Evolutionary conservation across 2,113 vertebrate genomes (phyloP).

Genomic region (Opisthocomus hoazin): DNA sequence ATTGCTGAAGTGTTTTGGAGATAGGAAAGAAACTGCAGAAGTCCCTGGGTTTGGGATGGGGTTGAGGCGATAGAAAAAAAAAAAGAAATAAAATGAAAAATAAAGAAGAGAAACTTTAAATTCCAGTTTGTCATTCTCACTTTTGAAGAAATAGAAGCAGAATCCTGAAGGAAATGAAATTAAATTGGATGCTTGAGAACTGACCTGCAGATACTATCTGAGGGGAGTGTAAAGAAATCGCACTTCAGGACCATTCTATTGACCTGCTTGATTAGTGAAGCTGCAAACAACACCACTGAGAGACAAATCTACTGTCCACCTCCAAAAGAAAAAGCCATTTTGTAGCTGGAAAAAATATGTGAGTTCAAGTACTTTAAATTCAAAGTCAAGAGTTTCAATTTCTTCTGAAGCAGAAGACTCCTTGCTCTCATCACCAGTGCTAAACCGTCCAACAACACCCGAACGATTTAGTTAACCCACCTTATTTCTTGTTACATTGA

Average conservation of each 20-base stretch:
- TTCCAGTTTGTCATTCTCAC: background rate
- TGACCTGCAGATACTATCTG: background rate
- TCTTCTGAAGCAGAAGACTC: background rate
- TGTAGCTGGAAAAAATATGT: background rate
- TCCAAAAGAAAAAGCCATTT: background rate
- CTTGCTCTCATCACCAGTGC: background rate
- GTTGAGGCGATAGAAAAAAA: rapidly evolving
- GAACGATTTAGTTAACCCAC: background rate
- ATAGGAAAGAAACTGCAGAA: background rate
- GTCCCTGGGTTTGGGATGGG: background rate
- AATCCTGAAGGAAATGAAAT: background rate
- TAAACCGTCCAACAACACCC: rapidly evolving
- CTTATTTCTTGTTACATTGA: background rate
- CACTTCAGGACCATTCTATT: background rate
- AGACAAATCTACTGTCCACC: background rate
- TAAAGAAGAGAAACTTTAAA: background rate
- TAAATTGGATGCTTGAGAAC: background rate
- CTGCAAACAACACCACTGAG: background rate
- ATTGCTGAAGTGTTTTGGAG: background rate
- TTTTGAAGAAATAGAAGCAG: background rate
- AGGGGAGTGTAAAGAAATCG: background rate
- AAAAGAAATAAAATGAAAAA: background rate
- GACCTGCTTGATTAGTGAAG: background rate
- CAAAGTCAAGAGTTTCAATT: background rate
- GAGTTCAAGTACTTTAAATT: background rate